Percentiles rank a stretch among this genome's conserved stretches.
These are phyloP conservation scores for Sminthurinus signatus DNA, from an alignment of 1,140 invertebrate species.

Conservation along the genomic window DNA sequence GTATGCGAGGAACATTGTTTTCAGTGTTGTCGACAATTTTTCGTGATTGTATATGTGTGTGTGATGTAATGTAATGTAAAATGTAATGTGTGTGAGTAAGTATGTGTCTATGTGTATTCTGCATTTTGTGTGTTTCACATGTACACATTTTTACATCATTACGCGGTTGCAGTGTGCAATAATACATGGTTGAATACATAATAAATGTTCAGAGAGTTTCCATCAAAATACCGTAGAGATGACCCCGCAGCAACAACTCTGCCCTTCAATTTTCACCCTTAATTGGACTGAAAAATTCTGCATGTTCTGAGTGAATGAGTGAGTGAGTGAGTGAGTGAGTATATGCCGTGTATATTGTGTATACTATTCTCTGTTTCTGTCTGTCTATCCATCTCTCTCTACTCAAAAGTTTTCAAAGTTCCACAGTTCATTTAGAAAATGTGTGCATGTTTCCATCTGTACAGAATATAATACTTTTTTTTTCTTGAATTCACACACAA, in stretches of 20 bases:
- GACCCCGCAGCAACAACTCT: conserved; percentile 27
- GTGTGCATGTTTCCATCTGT: no score
- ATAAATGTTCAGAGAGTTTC: conserved; percentile 9
- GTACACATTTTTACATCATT: not conserved
- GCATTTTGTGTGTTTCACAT: not conserved
- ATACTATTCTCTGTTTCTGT: not conserved
- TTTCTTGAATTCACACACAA: no score
- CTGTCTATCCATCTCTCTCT: not conserved
- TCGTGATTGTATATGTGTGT: not conserved
- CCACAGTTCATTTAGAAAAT: no score
- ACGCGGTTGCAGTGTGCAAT: conserved; percentile 6
- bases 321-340: not conserved
- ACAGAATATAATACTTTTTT: no score
- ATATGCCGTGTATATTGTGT: no score
- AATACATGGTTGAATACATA: conserved; percentile 5
- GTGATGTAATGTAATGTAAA: no score
- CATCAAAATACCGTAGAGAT: conserved; percentile 30
- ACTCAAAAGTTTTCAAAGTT: no score
- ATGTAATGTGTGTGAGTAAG: not conserved
- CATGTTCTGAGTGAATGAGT: not conserved
- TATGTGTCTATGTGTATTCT: not conserved
- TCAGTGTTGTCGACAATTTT: no score
- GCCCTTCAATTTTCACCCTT: conserved; percentile 32
- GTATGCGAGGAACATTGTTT: no score
- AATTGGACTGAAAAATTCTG: conserved; percentile 27